A percentile compares a stretch with the other conserved stretches of the same genome.
Conservation (phyloP, 1,140 invertebrate species). For the Diorhabda elongata region DNA sequence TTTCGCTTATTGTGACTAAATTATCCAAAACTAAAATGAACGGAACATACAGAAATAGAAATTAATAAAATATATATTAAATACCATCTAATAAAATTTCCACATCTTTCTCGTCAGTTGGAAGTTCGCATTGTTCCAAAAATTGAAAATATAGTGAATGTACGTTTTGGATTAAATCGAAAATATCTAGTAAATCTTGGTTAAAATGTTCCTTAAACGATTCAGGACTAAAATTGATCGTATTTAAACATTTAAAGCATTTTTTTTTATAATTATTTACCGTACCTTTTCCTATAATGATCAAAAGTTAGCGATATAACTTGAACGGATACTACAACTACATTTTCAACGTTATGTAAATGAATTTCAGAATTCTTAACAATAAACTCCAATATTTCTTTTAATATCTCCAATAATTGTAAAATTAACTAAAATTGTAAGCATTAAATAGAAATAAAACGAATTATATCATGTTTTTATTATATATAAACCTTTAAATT, state of each 20-base stretch:
- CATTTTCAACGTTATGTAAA: constrained; percentile 9
- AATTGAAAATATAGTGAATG: constrained; percentile 12
- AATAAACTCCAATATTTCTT: constrained; percentile 12
- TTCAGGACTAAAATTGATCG: constrained; percentile 11
- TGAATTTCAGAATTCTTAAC: not conserved
- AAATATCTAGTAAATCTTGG: constrained; percentile 20
- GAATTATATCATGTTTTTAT: not conserved
- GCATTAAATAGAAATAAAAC: not conserved
- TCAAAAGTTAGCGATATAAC: constrained; percentile 22
- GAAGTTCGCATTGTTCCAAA: not conserved
- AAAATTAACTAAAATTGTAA: constrained; percentile 14
- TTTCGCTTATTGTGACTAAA: constrained; percentile 15
- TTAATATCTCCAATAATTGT: constrained; percentile 15
- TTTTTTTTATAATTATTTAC: constrained; percentile 3
- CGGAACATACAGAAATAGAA: too few species aligned
- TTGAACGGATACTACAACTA: constrained; percentile 9
- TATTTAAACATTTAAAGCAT: constrained; percentile 3
- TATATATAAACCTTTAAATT: constrained; percentile 9
- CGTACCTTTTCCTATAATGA: constrained; percentile 23
- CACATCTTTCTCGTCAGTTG: too few species aligned
- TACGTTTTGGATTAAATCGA: constrained; percentile 19
- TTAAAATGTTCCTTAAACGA: constrained; percentile 17
- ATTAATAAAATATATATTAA: too few species aligned
- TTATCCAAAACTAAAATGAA: constrained; percentile 20
- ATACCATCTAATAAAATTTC: too few species aligned